Conservation (phyloP, 37 sponge, comb jelly and placozoan species). For the Haliclona indistincta region DNA sequence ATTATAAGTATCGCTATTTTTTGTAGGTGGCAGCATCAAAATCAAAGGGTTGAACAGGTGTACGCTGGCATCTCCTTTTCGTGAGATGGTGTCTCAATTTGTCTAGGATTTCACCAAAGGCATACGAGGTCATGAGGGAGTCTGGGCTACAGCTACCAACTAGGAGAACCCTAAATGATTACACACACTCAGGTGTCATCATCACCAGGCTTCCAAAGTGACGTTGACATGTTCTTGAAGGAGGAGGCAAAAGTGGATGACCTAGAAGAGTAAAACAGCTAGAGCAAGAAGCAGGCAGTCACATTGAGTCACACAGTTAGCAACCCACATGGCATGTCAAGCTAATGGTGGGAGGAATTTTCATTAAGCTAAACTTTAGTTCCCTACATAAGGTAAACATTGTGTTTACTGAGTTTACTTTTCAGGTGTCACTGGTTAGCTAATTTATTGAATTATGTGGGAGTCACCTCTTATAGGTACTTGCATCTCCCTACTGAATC, state of each 20-base stretch:
- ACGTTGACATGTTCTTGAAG: constrained; percentile 8
- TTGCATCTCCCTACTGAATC: too few species aligned
- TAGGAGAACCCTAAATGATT: constrained; percentile 54
- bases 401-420: too few species aligned
- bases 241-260: constrained; percentile 34
- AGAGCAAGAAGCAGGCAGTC: neutral
- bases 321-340: too few species aligned
- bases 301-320: too few species aligned
- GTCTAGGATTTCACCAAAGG: constrained; percentile 5
- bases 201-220: constrained; percentile 41
- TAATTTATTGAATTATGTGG: too few species aligned
- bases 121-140: constrained; percentile 8
- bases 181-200: constrained; percentile 40
- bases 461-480: too few species aligned
- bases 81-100: constrained; percentile 25
- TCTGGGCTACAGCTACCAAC: constrained; percentile 36
- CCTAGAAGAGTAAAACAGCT: constrained; percentile 28
- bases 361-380: constrained; percentile 15
- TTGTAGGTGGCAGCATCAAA: constrained; percentile 1
- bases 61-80: constrained; percentile 25
- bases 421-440: too few species aligned
- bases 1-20: too few species aligned
- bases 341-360: constrained; percentile 43
- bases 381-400: too few species aligned
- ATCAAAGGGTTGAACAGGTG: neutral